Base-by-base conservation (phyloP, 2,888 invertebrate genomes). In the Drosophila putrida region DNA sequence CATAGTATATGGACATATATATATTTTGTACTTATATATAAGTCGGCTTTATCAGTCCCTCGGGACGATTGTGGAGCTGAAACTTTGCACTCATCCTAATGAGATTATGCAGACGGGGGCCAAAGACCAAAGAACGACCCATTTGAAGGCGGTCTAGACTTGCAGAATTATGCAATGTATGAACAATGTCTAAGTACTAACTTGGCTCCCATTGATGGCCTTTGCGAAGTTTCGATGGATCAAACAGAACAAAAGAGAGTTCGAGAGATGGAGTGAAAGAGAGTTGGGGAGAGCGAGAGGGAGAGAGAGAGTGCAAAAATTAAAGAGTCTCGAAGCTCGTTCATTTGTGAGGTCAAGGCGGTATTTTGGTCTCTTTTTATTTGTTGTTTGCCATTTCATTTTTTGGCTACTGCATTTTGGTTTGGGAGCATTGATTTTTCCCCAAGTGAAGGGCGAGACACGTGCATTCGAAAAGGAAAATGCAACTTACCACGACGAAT, bases 61-160 rank as follows among this genome's bases (percentile, higher is more conserved):
- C 25, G 35, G 38, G 20, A 43, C 11, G 27, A 20, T 25, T 60
- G 15, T 58, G 51, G 11, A 65, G 44, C 61, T 67, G 53, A 58
- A 60, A 75, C 75, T 75, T 75, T 75, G 79, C 53, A 74, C 75
- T 78, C 53, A 11, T 35, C 60, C 44, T 74, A 75, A 78, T 54
- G 57, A 60, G 75, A 75, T 75, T 74, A 75, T 67, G 53, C 49
- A 49, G 47, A 27, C 35, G 31, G 39, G 46, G 35, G 41, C n/a
- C 57, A 55, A 60, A 71, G 55, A 60, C 50, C 49, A 31, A 58
- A 33, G 49, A 74, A 61, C 55, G 68, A 36, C 46, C 44, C 31
- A 50, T 39, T 58, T 38, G 35, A 6, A 20, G 20, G 6, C 35
- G 10, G 74, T 63, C 75, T 78, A 60, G 68, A 63, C 59, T 25